Evolutionary conservation across 2,888 invertebrate species (phyloP).

Genomic region (Mesorhabditis spiculigera): DNA sequence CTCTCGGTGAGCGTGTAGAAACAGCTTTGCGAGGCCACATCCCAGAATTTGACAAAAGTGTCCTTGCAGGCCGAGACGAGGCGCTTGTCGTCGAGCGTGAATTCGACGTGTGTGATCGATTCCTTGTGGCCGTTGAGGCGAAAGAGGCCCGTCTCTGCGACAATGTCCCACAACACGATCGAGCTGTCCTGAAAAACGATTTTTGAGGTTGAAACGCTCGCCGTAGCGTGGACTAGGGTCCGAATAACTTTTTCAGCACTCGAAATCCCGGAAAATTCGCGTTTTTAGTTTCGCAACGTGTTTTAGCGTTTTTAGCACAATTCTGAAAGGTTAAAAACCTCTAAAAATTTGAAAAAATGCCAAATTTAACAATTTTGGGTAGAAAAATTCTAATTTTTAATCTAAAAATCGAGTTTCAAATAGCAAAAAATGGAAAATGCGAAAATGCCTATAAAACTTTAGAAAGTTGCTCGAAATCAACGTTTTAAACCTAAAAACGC

Average conservation of each 20-base stretch:
- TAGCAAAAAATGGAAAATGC: too few relatives aligned
- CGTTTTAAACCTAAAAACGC: too few relatives aligned
- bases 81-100: conserved; percentile 59
- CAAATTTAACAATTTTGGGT: too few relatives aligned
- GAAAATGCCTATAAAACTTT: too few relatives aligned
- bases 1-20: conserved; percentile 85
- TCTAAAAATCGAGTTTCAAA: not conserved
- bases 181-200: conserved; percentile 73
- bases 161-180: conserved; percentile 88
- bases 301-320: too few relatives aligned
- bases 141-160: conserved; percentile 83
- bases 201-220: not conserved
- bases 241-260: too few relatives aligned
- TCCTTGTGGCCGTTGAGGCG: conserved; percentile 88
- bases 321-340: too few relatives aligned
- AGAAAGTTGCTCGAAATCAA: too few relatives aligned
- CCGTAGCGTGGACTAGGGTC: not conserved
- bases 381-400: not conserved
- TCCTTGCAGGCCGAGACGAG: conserved; percentile 71
- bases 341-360: too few relatives aligned
- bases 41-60: conserved; percentile 93
- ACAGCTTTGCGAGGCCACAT: conserved; percentile 87
- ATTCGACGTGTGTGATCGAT: conserved; percentile 72
- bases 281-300: conserved; percentile 3
- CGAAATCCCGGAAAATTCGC: not conserved